A percentile compares a stretch with the other conserved stretches of the same genome.
Evolutionary conservation across 1,140 invertebrate species (phyloP).

Genomic region (Aphelenchoides fujianensis): DNA sequence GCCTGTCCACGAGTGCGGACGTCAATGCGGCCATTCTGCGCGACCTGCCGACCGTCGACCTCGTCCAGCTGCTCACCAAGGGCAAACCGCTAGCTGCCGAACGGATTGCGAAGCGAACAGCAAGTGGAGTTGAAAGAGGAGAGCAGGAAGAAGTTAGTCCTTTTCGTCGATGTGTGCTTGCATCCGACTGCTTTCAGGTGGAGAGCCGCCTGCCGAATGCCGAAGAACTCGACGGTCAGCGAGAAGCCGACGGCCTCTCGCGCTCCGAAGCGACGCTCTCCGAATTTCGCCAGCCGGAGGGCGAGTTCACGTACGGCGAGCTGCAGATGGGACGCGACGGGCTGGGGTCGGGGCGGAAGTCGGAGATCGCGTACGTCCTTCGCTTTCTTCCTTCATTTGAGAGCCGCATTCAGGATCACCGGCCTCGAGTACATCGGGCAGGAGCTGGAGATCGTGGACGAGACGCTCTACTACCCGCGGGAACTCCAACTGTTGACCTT

Average conservation of each 20-base stretch:
- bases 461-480: constrained; percentile 69
- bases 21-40: constrained; percentile 28
- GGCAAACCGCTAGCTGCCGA: background rate
- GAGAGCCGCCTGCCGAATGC: too few species aligned
- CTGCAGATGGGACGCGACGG: constrained; percentile 35
- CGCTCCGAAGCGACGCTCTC: constrained; percentile 39
- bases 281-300: constrained; percentile 38
- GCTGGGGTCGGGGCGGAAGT: constrained; percentile 2
- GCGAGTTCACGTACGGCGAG: constrained; percentile 30
- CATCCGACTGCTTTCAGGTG: too few species aligned
- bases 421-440: constrained; percentile 47
- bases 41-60: constrained; percentile 32
- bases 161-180: too few species aligned
- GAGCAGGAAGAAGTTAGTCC: too few species aligned
- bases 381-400: too few species aligned
- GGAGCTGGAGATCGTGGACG: constrained; percentile 38
- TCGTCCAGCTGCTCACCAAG: constrained; percentile 28
- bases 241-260: too few species aligned
- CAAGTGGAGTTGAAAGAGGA: too few species aligned
- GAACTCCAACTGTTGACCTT: constrained; percentile 75
- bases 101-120: background rate
- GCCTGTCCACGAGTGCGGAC: constrained; percentile 37
- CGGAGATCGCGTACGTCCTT: constrained; percentile 13
- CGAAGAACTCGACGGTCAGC: constrained; percentile 21
- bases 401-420: constrained; percentile 43